Base-by-base conservation (phyloP, 2,797 vertebrate genomes). In the Protonibea diacanthus region DNA sequence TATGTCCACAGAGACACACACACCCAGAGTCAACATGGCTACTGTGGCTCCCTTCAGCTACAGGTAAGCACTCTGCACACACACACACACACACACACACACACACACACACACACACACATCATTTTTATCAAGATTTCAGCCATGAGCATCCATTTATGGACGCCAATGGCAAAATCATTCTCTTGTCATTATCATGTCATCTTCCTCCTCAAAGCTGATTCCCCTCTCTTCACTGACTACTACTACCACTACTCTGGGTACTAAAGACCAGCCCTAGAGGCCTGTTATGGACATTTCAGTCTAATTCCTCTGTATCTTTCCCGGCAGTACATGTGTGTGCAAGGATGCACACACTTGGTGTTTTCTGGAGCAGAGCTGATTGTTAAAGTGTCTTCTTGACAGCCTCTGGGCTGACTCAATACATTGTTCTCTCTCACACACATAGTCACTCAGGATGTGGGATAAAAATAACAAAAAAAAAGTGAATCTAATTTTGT, bases 31-130 rank as follows among this genome's bases (percentile, higher is more conserved):
- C 0, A 94, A 97, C 92, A 98, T 96, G 27, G 97, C 96, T 7
- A 96, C 97, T 0, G 97, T 98, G 57, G 97, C 97, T 45, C 97
- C 97, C 6, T 98, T 98, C 92, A 96, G 94, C 85, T 97, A 97
- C 94, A 94, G 95, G 97, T 97, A 82, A 93, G 93, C 70, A 3
- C 44, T 15, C 45, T 12, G 3, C 33, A n/a, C 51, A 73, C 53
- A 64, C 51, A 78, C 48, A 52, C 49, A 40, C 47, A 58, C 58
- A 52, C 56, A 65, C 42, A 53, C n/a, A 79, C 33, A 23, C 51
- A 73, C 53, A 64, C 51, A 78, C 48, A 53, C 49, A 40, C 47
- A 58, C 58, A 53, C 56, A 65, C 42, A 55, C n/a, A 79, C 27
- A 5, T n/a, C 40, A n/a, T 38, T 2, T 71, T 72, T 20, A 45